Base-by-base conservation (phyloP, 2,797 vertebrate genomes). In the Amniataba percoides region DNA sequence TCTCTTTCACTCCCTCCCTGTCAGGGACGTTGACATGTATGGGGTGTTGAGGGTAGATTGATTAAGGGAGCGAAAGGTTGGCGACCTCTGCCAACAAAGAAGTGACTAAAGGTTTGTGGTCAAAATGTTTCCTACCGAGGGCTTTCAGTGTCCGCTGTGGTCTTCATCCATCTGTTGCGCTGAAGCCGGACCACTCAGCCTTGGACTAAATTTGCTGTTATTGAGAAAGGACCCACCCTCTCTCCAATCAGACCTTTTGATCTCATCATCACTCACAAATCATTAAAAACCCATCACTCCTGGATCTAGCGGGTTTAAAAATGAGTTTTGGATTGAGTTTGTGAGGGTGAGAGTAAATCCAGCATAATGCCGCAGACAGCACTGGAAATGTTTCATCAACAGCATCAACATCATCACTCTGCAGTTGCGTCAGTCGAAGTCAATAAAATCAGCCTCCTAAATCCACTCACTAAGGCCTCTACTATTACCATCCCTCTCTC, bases 381-480 rank as follows among this genome's bases (percentile, higher is more conserved):
- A 14, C 45, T 82, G 68, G 76, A 85, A 85, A 89, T 82, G 66
- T 87, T 82, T 86, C 83, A 82, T 67, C 78, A 59, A 51, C 65
- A 83, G 74, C 74, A 68, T 68, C 83, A 80, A 71, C 72, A 84
- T 56, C 71, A 82, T 89, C 84, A 77, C 74, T 83, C 87, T 84
- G 65, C 73, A 80, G 55, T 71, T 68, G 77, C 66, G 65, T 68
- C 83, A 79, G 68, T 74, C 15, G 7, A 76, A 87, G 85, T 90
- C 88, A 91, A 92, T 92, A 88, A 92, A 87, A 74, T 73, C 76
- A 76, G 67, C 81, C 83, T 79, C 70, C 68, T 85, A 85, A 88
- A 88, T 91, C 88, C 86, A 81, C 89, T 82, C 69, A 70, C 78
- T 72, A 66, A 89, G 65, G 76, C 85, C 57, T 71, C 73, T 42